Base-by-base conservation (phyloP, 2,888 invertebrate genomes). In the Bruchidius siliquastri region DNA sequence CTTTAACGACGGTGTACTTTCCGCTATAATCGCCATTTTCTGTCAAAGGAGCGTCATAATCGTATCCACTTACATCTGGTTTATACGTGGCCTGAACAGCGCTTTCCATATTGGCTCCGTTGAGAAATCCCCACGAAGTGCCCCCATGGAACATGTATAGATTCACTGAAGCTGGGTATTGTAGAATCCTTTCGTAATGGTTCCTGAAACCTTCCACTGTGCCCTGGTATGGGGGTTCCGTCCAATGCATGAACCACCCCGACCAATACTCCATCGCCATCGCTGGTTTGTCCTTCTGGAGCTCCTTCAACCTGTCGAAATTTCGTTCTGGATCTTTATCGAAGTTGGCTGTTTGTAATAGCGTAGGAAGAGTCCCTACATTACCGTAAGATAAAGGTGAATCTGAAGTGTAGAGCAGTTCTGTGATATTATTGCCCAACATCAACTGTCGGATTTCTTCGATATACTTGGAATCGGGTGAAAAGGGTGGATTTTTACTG, bases 91-190 rank as follows among this genome's bases (percentile, higher is more conserved):
- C 71, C 70, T 72, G 72, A 77, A 78, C 72, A 77, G 75, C 20
- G 20, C 66, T 21, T 2, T 67, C 81, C 79, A 74, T 76, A 77
- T 79, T 83, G 67, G 77, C 80, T 66, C 85, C 85, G 72, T 85
- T 85, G 68, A 84, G 91, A 80, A 92, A 95, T 72, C 91, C 95
- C 83, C 93, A 95, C 82, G 94, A 96, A 0, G 94, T 94, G 71
- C 97, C 97, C n/a, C 97, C 97, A 82, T 92, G 93, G 86, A 96
- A 96, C 93, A 97, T 95, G 84, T 97, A 98, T 80, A 97, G 90
- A 82, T 96, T 97, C 66, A 97, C 91, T 71, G 92, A 91, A 6
- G 90, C 90, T 6, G 85, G 85, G 76, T 82, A 84, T 0, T 77
- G 72, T 26, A 82, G 73, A 30, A 81, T 82, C 22, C 72, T 74